Evolutionary conservation across 2,113 vertebrate species (phyloP), one percentile per base, ranked within the genome.

Genomic region (Nothocercus nigrocapillus): DNA sequence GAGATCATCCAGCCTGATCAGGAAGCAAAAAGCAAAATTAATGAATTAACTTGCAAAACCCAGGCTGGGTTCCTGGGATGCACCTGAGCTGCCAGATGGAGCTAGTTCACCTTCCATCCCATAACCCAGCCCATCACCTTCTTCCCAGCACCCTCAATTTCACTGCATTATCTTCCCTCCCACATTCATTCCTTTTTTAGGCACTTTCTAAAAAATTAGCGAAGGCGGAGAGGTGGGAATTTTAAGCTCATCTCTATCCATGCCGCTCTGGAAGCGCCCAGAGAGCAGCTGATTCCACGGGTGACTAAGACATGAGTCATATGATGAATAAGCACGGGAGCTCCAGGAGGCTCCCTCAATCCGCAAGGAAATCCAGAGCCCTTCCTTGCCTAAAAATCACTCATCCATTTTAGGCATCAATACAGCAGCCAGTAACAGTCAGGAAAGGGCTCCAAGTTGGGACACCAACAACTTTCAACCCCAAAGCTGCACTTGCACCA

Each of bases 281-380:
- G 94, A 82, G 88, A 86, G 75, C 80, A 73, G 81, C 81, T 96
- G 78, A 53, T 22, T 68, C 76, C 61, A 72, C n/a, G 78, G 93
- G 88, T 94, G 95, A 95, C 92, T 94, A 88, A 94, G 77, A 38
- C 1, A 1, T 93, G 94, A 96, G n/a, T 96, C 96, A 96, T 79
- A 53, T 90, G 85, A 82, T 94, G 95, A 96, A 82, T 62, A 82
- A 96, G 93, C 70, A 95, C 44, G 32, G 11, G 66, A 77, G 81
- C 85, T 88, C 76, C 77, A 49, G 47, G 72, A 84, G 64, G 22
- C 80, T 90, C 56, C 51, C 53, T 84, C 69, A 86, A 51, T 51
- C 66, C 62, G 68, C 4, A 25, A 62, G 61, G 83, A 76, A 15
- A 78, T 19, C 66, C 85, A 92, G 85, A 85, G 53, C 16, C 79